Percentiles rank a stretch among this genome's conserved stretches.
phyloP scores from a whole-genome alignment of 2,113 vertebrate genomes.

The Sturnus vulgaris region DNA sequence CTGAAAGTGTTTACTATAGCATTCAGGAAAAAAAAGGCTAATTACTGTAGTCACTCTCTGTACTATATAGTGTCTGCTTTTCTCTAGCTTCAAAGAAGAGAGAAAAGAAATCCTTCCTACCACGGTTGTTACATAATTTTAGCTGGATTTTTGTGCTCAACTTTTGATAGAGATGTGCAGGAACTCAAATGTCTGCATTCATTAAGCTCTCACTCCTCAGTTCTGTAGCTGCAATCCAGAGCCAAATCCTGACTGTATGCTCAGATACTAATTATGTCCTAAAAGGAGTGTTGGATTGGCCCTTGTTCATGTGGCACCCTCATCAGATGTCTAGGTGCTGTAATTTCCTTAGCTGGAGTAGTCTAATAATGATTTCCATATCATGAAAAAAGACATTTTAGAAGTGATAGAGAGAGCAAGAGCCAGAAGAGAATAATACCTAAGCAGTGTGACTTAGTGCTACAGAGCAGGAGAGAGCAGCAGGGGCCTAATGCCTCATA shows the following conservation, averaged over 20 bases:
- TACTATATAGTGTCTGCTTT: constrained; percentile 26
- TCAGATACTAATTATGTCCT: background rate
- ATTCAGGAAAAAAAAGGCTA: constrained; percentile 11
- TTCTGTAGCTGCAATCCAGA: background rate
- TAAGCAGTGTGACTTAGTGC: background rate
- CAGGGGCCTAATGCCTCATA: background rate
- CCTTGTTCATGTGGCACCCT: background rate
- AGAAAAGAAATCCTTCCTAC: background rate
- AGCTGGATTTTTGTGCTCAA: background rate
- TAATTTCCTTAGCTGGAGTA: background rate
- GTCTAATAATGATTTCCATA: fast-evolving
- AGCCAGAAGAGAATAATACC: background rate
- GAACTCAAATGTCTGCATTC: background rate
- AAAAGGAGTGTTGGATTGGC: background rate
- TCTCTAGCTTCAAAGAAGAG: constrained; percentile 1
- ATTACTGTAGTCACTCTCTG: constrained; percentile 40
- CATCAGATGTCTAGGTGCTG: background rate
- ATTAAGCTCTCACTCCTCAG: background rate
- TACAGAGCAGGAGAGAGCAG: background rate
- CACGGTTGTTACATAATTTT: constrained; percentile 33
- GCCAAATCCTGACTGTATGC: background rate
- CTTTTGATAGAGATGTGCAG: background rate
- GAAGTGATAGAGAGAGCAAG: background rate
- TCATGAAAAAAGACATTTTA: background rate
- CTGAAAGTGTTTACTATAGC: constrained; percentile 53